These are phyloP conservation scores for Chorisops tibialis DNA, from an alignment of 2,888 invertebrate genomes.

Conservation along the genomic window DNA sequence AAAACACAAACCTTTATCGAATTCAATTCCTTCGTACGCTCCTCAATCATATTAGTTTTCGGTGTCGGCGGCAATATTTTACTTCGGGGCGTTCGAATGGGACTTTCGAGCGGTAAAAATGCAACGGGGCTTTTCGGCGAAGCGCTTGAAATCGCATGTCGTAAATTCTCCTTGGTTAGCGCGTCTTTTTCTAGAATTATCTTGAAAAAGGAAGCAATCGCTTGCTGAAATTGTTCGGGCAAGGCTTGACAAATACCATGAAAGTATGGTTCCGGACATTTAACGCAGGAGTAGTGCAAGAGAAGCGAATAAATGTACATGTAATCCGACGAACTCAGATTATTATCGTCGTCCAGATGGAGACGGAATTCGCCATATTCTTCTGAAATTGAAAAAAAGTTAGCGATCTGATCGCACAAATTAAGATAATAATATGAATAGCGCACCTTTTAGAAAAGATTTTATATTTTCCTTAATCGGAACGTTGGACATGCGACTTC, in stretches of 20 bases:
- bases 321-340: constrained; percentile 42
- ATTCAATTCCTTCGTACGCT: constrained; percentile 44
- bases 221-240: constrained; percentile 40
- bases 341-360: constrained; percentile 39
- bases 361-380: constrained; percentile 43
- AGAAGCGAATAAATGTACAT: constrained; percentile 47
- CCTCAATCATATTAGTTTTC: constrained; percentile 44
- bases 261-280: constrained; percentile 41
- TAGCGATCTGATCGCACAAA: too few species aligned
- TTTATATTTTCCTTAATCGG: constrained; percentile 27
- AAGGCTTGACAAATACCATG: constrained; percentile 46
- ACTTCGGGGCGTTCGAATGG: constrained; percentile 37
- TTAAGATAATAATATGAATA: too few species aligned
- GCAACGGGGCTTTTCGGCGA: constrained; percentile 9
- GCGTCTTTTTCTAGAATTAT: constrained; percentile 37
- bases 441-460: constrained; percentile 41
- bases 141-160: constrained; percentile 39
- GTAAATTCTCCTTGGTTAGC: constrained; percentile 40
- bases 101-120: constrained; percentile 30
- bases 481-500: constrained; percentile 25
- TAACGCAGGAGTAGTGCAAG: constrained; percentile 48
- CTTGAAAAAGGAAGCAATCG: constrained; percentile 43
- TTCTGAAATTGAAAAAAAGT: constrained; percentile 35
- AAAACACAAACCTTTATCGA: constrained; percentile 42
- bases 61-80: constrained; percentile 43